Evolutionary conservation across 1,140 invertebrate genomes (phyloP).

Genomic region (Arctopsyche grandis): DNA sequence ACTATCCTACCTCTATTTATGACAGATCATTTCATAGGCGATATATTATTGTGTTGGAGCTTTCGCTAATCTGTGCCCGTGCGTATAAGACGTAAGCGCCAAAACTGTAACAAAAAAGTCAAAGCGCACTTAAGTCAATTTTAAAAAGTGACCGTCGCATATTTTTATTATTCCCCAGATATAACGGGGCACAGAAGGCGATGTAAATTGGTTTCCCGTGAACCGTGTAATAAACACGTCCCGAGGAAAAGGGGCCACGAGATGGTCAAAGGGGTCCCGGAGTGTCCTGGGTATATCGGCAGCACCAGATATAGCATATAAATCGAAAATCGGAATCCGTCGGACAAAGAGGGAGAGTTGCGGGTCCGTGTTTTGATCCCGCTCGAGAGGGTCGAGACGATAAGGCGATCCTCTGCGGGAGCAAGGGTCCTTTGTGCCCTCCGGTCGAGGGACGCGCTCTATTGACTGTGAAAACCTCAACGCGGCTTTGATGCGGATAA

Average conservation of each 20-base stretch:
- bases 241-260: not conserved
- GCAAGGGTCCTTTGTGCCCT: not conserved
- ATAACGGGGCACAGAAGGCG: not conserved
- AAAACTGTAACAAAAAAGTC: no score
- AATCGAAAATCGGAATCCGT: constrained; percentile 52
- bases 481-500: constrained; percentile 48
- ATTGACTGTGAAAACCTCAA: constrained; percentile 54
- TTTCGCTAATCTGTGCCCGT: no score
- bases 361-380: constrained; percentile 26
- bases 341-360: constrained; percentile 44
- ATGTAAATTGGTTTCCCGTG: constrained; percentile 10
- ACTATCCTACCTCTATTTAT: no score
- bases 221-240: constrained; percentile 20
- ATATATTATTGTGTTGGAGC: no score
- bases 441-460: constrained; percentile 38
- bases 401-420: constrained; percentile 3
- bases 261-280: constrained; percentile 1
- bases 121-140: no score
- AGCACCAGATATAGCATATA: constrained; percentile 46
- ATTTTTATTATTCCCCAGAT: no score
- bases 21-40: no score
- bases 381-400: constrained; percentile 21
- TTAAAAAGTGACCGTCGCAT: no score
- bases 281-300: not conserved
- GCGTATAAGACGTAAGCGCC: no score